Evolutionary conservation across 2,888 invertebrate species (phyloP).

Genomic region (Hymenopus coronatus): DNA sequence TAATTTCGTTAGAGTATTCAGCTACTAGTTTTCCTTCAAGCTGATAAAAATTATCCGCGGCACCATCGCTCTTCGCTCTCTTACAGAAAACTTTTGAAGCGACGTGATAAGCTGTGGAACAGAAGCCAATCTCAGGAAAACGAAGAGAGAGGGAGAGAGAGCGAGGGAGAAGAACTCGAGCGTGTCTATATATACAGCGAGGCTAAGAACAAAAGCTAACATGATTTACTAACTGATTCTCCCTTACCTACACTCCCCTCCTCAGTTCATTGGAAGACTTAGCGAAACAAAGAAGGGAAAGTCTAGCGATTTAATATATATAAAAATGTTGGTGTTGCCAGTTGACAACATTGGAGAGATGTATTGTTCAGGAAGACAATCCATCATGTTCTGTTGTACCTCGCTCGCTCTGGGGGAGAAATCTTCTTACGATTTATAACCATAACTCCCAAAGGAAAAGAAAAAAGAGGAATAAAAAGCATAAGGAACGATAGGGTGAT

Average conservation of each 20-base stretch:
- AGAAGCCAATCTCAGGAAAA: background rate
- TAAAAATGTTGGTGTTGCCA: background rate
- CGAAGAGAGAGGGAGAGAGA: background rate
- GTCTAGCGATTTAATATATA: background rate
- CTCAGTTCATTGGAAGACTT: background rate
- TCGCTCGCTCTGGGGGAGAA: background rate
- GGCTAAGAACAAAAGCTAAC: slow-evolving; percentile 30
- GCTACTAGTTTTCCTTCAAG: background rate
- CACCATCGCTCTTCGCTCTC: background rate
- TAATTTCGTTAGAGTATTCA: slow-evolving; percentile 10
- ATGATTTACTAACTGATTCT: slow-evolving; percentile 30
- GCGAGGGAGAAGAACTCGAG: background rate
- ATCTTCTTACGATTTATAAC: background rate
- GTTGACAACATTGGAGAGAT: slow-evolving; percentile 1
- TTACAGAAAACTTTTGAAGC: slow-evolving; percentile 16
- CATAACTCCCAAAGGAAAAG: background rate
- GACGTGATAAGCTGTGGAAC: slow-evolving; percentile 12
- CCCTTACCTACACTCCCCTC: slow-evolving; percentile 1
- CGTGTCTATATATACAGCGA: slow-evolving; percentile 18
- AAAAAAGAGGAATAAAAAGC: background rate
- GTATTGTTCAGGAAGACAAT: slow-evolving; percentile 1
- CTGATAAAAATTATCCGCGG: background rate
- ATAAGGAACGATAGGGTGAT: background rate
- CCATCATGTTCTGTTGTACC: background rate
- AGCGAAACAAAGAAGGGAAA: slow-evolving; percentile 1